Conservation (phyloP, 2,113 vertebrate species). For the Solea solea region DNA sequence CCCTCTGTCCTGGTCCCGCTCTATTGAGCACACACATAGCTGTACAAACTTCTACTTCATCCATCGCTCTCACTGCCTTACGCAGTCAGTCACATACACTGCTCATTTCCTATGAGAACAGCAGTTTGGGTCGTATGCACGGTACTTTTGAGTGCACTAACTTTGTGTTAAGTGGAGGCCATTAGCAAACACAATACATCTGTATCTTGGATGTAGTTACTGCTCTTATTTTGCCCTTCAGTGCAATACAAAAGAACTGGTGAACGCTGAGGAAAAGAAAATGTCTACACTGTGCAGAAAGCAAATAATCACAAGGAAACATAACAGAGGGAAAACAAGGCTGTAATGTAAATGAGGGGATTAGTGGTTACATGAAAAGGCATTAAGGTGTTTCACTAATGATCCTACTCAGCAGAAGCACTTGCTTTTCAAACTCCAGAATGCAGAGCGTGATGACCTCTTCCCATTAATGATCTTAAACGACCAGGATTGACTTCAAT, state of each 20-base stretch:
- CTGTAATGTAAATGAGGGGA: slow-evolving; percentile 70
- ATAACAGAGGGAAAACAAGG: slow-evolving; percentile 51
- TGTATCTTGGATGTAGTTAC: slow-evolving; percentile 49
- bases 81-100: slow-evolving; percentile 12
- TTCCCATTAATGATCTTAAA: slow-evolving; percentile 66
- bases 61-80: slow-evolving; percentile 25
- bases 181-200: slow-evolving; percentile 57
- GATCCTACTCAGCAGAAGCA: slow-evolving; percentile 60
- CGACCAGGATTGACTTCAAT: slow-evolving; percentile 55
- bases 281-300: slow-evolving; percentile 58
- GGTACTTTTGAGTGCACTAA: slow-evolving; percentile 55
- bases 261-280: slow-evolving; percentile 53
- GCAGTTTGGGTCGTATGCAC: slow-evolving; percentile 45
- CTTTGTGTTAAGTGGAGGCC: slow-evolving; percentile 45
- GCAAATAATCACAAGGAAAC: slow-evolving; percentile 69
- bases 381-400: slow-evolving; percentile 72
- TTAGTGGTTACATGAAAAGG: slow-evolving; percentile 70
- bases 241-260: slow-evolving; percentile 67
- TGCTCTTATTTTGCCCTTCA: slow-evolving; percentile 69
- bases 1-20: slow-evolving; percentile 62
- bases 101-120: slow-evolving; percentile 37
- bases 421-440: slow-evolving; percentile 51
- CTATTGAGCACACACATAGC: slow-evolving; percentile 66
- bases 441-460: slow-evolving; percentile 53
- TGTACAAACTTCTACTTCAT: slow-evolving; percentile 58